These are phyloP conservation scores for Chondrosia reniformis DNA, from an alignment of 37 sponge, comb jelly and placozoan genomes.

Conservation along the genomic window DNA sequence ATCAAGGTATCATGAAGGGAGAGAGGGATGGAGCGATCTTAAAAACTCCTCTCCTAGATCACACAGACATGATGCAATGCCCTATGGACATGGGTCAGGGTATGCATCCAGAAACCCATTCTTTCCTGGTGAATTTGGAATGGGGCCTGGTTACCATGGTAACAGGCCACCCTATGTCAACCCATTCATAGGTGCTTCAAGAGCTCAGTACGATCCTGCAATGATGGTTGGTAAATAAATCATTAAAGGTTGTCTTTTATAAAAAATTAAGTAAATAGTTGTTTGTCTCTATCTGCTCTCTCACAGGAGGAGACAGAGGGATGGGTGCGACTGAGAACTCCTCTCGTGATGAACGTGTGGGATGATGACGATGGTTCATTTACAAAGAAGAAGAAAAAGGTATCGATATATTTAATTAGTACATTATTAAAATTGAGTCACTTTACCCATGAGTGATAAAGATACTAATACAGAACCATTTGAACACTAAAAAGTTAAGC, in stretches of 20 bases:
- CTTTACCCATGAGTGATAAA: too few species aligned
- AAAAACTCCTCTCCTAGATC: not conserved
- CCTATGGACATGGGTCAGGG: not conserved
- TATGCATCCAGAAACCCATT: not conserved
- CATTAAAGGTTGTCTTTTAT: too few species aligned
- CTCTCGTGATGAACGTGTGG: not conserved
- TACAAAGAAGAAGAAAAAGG: too few species aligned
- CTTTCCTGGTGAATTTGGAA: not conserved
- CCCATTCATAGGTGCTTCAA: too few species aligned
- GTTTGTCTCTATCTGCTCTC: not conserved
- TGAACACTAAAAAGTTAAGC: too few species aligned
- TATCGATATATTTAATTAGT: too few species aligned
- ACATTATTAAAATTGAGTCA: too few species aligned
- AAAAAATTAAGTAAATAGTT: too few species aligned
- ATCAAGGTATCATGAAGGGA: not conserved
- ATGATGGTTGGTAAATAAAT: not conserved
- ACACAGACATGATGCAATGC: not conserved
- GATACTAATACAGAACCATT: too few species aligned
- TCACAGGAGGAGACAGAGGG: constrained; percentile 20
- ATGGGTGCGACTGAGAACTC: constrained; percentile 3
- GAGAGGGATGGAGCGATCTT: constrained; percentile 6
- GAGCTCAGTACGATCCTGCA: not conserved
- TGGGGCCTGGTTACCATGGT: not conserved
- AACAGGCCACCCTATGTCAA: not conserved
- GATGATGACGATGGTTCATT: constrained; percentile 3